phyloP scores from a whole-genome alignment of 2,113 vertebrate genomes.

The Manacus vitellinus region DNA sequence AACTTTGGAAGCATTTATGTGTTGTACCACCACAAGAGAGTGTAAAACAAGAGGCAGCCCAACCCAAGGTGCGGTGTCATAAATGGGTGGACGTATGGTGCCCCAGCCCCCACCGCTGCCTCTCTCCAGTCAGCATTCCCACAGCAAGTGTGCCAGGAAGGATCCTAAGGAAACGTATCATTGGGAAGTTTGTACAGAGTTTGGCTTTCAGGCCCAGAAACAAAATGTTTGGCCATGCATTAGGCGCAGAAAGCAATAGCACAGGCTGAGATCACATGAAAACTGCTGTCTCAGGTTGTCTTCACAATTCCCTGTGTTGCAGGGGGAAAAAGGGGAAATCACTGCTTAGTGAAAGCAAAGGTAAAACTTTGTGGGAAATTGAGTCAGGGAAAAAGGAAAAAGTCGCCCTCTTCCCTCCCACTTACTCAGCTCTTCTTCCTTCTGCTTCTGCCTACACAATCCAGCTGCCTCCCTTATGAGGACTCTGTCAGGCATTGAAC shows the following conservation, averaged over 20 bases:
- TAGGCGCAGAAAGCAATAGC: neutral
- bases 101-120: neutral
- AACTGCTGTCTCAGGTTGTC: neutral
- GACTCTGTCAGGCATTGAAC: neutral
- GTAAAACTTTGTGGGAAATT: neutral
- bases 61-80: rapidly evolving
- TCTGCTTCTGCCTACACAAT: neutral
- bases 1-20: neutral
- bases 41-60: neutral
- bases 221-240: neutral
- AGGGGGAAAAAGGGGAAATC: neutral
- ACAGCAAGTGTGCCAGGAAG: neutral
- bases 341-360: neutral
- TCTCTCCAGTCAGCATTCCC: neutral
- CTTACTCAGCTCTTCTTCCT: neutral
- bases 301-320: neutral
- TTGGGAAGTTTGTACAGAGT: neutral
- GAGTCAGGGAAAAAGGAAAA: neutral
- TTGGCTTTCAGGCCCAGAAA: neutral
- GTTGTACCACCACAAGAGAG: neutral
- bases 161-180: neutral
- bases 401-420: neutral
- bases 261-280: neutral
- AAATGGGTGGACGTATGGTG: rapidly evolving
- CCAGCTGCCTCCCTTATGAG: neutral